These are phyloP conservation scores for Heliornis fulica DNA, from an alignment of 2,113 vertebrate genomes.

Conservation along the genomic window DNA sequence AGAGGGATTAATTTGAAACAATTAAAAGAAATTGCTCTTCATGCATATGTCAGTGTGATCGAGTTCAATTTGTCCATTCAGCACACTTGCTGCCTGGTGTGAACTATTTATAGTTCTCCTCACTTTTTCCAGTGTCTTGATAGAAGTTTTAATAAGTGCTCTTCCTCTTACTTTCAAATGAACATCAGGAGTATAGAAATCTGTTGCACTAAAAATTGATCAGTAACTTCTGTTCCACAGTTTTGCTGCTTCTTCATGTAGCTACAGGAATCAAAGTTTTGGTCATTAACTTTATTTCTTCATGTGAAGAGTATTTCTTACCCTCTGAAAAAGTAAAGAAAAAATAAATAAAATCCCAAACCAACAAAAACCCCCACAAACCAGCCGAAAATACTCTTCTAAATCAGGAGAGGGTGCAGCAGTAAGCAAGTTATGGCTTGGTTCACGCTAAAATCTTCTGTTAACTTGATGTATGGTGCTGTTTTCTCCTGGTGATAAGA, in stretches of 20 bases:
- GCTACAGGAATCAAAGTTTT: neutral
- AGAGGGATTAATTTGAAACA: neutral
- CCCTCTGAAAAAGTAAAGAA: neutral
- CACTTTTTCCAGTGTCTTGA: neutral
- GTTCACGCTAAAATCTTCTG: neutral
- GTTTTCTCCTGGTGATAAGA: neutral
- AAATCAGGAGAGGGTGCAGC: neutral
- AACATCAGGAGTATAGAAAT: neutral
- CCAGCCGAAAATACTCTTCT: neutral
- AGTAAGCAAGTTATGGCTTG: neutral
- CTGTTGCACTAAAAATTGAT: neutral
- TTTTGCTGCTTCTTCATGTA: neutral
- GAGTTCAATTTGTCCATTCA: neutral
- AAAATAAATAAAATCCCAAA: too few relatives aligned
- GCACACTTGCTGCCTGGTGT: neutral
- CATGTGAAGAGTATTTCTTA: neutral
- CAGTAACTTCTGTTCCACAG: neutral
- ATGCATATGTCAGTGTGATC: neutral
- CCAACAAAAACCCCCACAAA: too few relatives aligned
- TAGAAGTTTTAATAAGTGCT: neutral
- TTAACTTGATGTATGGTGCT: neutral
- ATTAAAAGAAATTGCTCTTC: neutral
- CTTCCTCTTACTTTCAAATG: neutral
- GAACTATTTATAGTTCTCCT: constrained; percentile 4
- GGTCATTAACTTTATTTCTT: neutral